Conservation (phyloP, 2,113 vertebrate genomes). For the Mustela lutreola region DNA sequence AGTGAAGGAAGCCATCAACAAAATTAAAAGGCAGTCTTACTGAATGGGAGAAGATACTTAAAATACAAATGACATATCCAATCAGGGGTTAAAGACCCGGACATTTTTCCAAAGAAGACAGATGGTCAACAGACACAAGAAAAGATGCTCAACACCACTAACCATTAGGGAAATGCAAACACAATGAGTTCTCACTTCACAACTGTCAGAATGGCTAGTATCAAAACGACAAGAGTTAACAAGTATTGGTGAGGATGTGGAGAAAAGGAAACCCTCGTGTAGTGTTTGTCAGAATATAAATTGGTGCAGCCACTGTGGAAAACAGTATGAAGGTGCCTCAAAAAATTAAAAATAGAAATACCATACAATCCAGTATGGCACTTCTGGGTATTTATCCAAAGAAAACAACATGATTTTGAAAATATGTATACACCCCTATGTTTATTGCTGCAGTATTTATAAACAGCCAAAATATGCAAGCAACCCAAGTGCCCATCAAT, state of each 20-base stretch:
- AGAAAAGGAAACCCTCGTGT: background rate
- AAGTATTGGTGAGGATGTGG: background rate
- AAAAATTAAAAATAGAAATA: background rate
- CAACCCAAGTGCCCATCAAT: background rate
- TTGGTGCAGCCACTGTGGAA: background rate
- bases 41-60: background rate
- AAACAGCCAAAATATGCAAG: background rate
- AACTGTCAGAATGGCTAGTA: background rate
- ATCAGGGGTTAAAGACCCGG: background rate
- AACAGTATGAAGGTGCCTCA: background rate
- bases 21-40: background rate
- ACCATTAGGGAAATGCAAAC: background rate
- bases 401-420: background rate
- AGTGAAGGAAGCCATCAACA: background rate
- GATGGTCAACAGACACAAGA: background rate
- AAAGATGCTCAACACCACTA: background rate
- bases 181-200: background rate
- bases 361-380: background rate
- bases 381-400: background rate
- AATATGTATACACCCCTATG: background rate
- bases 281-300: background rate
- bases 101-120: background rate
- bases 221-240: background rate
- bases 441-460: background rate
- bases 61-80: background rate